phyloP scores from a whole-genome alignment of 2,797 vertebrate genomes.

The Urosaurus nigricauda region DNA sequence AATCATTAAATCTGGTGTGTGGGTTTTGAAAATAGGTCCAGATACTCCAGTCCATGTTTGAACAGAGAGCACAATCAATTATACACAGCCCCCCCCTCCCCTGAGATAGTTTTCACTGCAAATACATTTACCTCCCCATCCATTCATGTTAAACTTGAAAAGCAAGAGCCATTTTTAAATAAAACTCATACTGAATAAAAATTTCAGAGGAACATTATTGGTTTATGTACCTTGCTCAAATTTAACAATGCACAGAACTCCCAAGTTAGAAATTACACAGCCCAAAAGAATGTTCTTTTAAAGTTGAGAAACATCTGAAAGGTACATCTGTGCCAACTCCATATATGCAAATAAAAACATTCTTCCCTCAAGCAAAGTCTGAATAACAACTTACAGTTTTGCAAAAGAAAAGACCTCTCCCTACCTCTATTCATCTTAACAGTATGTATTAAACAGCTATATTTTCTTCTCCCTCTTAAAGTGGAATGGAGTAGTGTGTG shows the following conservation, averaged over 20 bases:
- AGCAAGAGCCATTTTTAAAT: background rate
- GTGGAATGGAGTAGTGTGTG: background rate
- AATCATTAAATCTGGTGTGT: conserved; percentile 29
- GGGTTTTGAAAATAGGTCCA: conserved; percentile 39
- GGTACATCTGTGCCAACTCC: background rate
- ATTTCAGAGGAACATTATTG: background rate
- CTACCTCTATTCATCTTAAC: background rate
- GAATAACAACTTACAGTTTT: no score
- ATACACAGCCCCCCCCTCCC: background rate
- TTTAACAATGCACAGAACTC: background rate
- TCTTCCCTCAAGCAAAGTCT: background rate
- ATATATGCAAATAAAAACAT: background rate
- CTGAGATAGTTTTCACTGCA: background rate
- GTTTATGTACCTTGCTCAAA: background rate
- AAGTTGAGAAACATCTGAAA: background rate
- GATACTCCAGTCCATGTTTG: conserved; percentile 22
- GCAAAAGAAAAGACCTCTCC: background rate
- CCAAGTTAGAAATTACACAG: background rate
- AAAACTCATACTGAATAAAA: background rate
- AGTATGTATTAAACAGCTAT: background rate
- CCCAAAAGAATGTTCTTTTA: background rate
- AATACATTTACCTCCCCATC: background rate
- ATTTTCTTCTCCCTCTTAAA: background rate
- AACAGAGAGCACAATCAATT: background rate
- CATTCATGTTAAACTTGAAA: background rate